Conservation (phyloP, 2,888 invertebrate species). For the Leucophora obtusa region DNA sequence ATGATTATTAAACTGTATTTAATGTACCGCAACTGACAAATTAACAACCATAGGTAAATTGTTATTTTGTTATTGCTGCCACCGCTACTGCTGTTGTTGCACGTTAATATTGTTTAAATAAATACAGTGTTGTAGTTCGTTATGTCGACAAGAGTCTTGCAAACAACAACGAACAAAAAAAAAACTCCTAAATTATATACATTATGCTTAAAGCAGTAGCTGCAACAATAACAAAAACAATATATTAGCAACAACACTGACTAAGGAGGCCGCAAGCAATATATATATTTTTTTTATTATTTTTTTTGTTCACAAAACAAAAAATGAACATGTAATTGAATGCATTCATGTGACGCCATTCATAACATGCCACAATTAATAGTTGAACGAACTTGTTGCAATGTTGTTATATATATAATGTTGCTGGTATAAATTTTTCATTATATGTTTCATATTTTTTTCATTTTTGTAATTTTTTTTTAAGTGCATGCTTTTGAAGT, state of each 20-base stretch:
- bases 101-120: constrained; percentile 40
- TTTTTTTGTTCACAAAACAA: constrained; percentile 44
- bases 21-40: constrained; percentile 66
- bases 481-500: constrained; percentile 60
- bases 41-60: constrained; percentile 60
- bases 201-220: constrained; percentile 53
- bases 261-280: constrained; percentile 50
- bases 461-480: constrained; percentile 39
- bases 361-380: constrained; percentile 64
- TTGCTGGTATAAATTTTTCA: constrained; percentile 40
- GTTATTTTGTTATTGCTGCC: neutral
- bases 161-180: constrained; percentile 35
- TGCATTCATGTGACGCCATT: constrained; percentile 65
- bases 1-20: constrained; percentile 61
- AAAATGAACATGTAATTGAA: constrained; percentile 60
- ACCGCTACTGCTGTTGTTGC: constrained; percentile 17
- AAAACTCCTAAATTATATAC: constrained; percentile 56
- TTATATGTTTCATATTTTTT: constrained; percentile 41
- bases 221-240: constrained; percentile 15
- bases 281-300: no score
- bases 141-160: constrained; percentile 61
- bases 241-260: constrained; percentile 53
- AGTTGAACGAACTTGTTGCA: constrained; percentile 65
- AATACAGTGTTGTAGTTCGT: constrained; percentile 60
- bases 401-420: constrained; percentile 47